Evolutionary conservation across 2,113 vertebrate genomes (phyloP), one percentile per base, ranked within the genome.

Genomic region (Tricholaema leucomelas): DNA sequence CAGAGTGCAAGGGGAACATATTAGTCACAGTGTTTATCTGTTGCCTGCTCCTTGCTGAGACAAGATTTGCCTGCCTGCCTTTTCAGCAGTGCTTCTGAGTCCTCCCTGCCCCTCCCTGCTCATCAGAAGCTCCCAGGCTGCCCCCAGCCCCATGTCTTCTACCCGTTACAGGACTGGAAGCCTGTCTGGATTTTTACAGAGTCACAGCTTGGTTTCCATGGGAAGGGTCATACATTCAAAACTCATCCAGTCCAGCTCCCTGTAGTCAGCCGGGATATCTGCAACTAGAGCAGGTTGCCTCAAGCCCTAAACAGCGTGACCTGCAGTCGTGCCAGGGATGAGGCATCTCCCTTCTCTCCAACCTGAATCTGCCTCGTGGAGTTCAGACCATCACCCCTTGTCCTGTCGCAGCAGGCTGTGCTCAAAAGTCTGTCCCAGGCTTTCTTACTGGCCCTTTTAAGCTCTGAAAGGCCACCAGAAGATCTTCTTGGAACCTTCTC

Each of bases 11-110:
- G 70, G 63, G 92, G 94, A 95, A 92, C 76, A 67, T 85, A 91
- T 92, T 96, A 94, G 93, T 95, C 92, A 92, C 1, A 52, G 70
- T 92, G 89, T 95, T 95, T 96, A 90, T 96, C 94, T 95, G 92
- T 92, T 92, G 85, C 92, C 92, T 69, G 67, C 64, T 92, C 81
- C 89, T 87, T 64, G 84, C 14, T 75, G 61, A 67, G 79, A 69
- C 0, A 2, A 85, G 91, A 91, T 86, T 44, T 12, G 88, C 70
- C 76, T 90, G 52, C 21, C 36, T 42, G 59, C 76, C 80, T 93
- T 78, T 72, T 60, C 83, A 85, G 73, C 60, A 30, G 4, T 0
- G 24, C 18, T 59, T 78, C 81, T 40, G 35, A 81, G 59, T 55
- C 55, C 17, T 93, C 65, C 60, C 42, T 23, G 35, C 59, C 61